These are phyloP conservation scores for Stenodera caucasica DNA, from an alignment of 2,888 invertebrate genomes.

Conservation along the genomic window DNA sequence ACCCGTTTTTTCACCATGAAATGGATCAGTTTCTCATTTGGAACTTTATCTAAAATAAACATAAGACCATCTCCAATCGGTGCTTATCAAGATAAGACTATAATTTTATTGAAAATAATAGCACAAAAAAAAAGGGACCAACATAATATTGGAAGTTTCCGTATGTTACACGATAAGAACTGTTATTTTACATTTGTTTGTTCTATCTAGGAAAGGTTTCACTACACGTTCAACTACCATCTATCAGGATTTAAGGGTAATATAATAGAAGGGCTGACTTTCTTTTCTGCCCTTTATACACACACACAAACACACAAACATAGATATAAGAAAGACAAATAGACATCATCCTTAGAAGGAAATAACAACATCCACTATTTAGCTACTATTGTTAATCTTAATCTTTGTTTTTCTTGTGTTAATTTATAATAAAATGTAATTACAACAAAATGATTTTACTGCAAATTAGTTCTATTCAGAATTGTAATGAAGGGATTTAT, in stretches of 20 bases:
- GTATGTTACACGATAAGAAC: not conserved
- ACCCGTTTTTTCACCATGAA: not conserved
- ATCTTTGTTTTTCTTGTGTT: too few relatives aligned
- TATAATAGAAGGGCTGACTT: not conserved
- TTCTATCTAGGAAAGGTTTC: not conserved
- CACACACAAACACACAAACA: not conserved
- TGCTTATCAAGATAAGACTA: not conserved
- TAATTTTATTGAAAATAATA: not conserved
- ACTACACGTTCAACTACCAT: not conserved
- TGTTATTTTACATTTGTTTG: slow-evolving; percentile 1
- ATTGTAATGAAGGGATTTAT: not conserved
- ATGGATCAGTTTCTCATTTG: not conserved
- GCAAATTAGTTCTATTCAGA: not conserved
- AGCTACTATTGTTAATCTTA: not conserved
- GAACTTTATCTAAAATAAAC: not conserved
- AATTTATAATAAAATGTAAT: not conserved
- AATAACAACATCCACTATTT: not conserved
- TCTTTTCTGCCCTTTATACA: not conserved
- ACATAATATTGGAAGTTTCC: not conserved
- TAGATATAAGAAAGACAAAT: not conserved
- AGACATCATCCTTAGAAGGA: not conserved
- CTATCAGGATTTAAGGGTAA: slow-evolving; percentile 2
- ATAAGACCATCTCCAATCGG: not conserved
- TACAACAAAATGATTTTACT: not conserved
- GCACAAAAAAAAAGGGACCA: not conserved